Conservation (phyloP, 2,888 invertebrate species). For the Priocnemis perturbator region DNA sequence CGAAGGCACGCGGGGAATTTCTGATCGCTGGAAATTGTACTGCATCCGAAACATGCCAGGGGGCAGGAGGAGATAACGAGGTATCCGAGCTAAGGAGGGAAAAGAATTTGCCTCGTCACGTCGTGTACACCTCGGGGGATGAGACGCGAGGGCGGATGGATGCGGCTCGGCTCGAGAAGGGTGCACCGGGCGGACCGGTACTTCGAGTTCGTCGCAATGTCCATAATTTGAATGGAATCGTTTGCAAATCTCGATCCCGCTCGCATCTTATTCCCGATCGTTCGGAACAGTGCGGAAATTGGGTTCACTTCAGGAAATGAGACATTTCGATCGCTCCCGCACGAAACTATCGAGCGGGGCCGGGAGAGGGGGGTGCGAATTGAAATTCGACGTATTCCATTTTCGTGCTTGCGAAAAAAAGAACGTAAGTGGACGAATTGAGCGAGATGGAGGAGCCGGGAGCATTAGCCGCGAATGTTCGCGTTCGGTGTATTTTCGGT, state of each 20-base stretch:
- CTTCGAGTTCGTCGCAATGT: conserved; percentile 64
- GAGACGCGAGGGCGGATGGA: too few species aligned
- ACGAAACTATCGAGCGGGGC: not conserved
- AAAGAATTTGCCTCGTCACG: conserved; percentile 45
- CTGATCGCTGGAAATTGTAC: conserved; percentile 32
- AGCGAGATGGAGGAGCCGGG: too few species aligned
- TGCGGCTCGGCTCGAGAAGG: too few species aligned
- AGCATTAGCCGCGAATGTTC: too few species aligned
- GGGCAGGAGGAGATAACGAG: conserved; percentile 24
- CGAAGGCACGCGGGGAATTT: conserved; percentile 35
- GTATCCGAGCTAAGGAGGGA: conserved; percentile 29
- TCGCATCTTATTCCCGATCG: conserved; percentile 40
- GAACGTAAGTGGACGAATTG: too few species aligned
- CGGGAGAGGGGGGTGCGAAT: not conserved
- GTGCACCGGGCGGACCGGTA: too few species aligned
- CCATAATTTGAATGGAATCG: conserved; percentile 73
- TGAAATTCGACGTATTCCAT: too few species aligned
- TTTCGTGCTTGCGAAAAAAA: too few species aligned
- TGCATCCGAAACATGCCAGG: conserved; percentile 8
- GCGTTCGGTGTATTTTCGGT: too few species aligned
- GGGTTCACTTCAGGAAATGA: conserved; percentile 46
- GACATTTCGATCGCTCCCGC: conserved; percentile 28
- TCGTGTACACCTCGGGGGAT: not conserved
- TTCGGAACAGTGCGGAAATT: conserved; percentile 42
- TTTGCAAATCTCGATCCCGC: conserved; percentile 53